Conservation (phyloP, 1,140 invertebrate genomes). For the Atta texana region DNA sequence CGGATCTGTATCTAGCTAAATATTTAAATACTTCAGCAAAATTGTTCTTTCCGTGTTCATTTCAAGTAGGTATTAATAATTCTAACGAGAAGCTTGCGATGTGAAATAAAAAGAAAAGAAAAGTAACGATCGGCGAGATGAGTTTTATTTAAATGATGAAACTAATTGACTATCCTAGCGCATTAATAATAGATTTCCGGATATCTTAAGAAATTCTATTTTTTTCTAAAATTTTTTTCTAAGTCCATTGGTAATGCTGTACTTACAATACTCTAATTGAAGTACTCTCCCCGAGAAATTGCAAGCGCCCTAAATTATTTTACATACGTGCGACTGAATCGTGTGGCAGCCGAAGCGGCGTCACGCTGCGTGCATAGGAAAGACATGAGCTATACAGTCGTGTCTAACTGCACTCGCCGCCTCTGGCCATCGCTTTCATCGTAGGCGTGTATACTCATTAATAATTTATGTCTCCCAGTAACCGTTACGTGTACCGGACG, state of each 20-base stretch:
- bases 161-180: not conserved
- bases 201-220: not conserved
- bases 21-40: too few relatives aligned
- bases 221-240: not conserved
- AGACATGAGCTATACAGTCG: conserved; percentile 28
- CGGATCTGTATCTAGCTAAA: too few relatives aligned
- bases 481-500: conserved; percentile 71
- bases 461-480: conserved; percentile 74
- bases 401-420: conserved; percentile 25
- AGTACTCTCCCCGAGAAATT: not conserved
- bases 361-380: conserved; percentile 26
- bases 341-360: conserved; percentile 16
- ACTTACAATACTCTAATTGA: conserved; percentile 12
- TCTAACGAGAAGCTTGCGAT: not conserved
- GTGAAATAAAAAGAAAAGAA: not conserved
- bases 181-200: conserved; percentile 1
- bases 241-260: not conserved
- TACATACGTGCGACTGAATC: conserved; percentile 12
- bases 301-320: conserved; percentile 34
- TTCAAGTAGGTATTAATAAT: not conserved
- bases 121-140: not conserved
- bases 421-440: conserved; percentile 59
- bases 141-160: not conserved
- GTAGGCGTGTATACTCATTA: conserved; percentile 73
- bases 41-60: too few relatives aligned